A percentile compares a stretch with the other conserved stretches of the same genome.
Evolutionary conservation across 2,888 invertebrate species (phyloP).

Genomic region (Elaeidobius kamerunicus): DNA sequence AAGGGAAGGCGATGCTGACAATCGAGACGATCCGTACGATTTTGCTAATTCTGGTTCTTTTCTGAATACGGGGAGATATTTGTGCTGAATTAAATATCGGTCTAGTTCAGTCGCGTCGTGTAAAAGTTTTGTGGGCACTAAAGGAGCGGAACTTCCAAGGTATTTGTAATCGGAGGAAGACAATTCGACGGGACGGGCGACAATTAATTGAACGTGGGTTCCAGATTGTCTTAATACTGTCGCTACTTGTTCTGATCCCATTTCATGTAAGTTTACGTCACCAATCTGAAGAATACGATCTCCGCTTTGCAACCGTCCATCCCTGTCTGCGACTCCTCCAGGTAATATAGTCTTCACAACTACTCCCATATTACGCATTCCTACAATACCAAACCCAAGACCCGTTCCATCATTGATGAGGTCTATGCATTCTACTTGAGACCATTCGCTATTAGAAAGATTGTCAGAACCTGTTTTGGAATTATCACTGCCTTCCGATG

Average conservation of each 20-base stretch:
- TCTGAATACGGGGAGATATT: conserved; percentile 69
- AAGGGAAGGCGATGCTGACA: conserved; percentile 50
- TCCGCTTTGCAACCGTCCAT: conserved; percentile 94
- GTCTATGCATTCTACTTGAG: conserved; percentile 96
- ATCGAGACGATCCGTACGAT: conserved; percentile 43
- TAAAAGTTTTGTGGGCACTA: conserved; percentile 70
- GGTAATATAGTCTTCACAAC: conserved; percentile 98
- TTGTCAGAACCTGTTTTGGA: conserved; percentile 67
- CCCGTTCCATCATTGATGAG: conserved; percentile 97
- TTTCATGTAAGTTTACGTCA: conserved; percentile 79
- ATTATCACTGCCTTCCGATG: conserved; percentile 65
- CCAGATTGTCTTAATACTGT: conserved; percentile 93
- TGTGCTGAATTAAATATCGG: conserved; percentile 79
- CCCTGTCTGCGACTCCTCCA: conserved; percentile 95
- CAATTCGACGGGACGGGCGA: conserved; percentile 85
- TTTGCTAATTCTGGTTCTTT: conserved; percentile 46
- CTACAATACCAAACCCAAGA: conserved; percentile 97
- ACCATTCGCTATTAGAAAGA: conserved; percentile 86
- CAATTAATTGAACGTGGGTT: conserved; percentile 90
- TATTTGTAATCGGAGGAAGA: conserved; percentile 58
- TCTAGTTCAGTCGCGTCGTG: conserved; percentile 86
- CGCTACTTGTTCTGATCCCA: conserved; percentile 98
- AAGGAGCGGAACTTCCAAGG: conserved; percentile 57
- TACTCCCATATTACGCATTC: conserved; percentile 96
- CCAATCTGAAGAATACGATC: conserved; percentile 87